phyloP scores from a whole-genome alignment of 2,113 vertebrate genomes.

The Picathartes gymnocephalus region DNA sequence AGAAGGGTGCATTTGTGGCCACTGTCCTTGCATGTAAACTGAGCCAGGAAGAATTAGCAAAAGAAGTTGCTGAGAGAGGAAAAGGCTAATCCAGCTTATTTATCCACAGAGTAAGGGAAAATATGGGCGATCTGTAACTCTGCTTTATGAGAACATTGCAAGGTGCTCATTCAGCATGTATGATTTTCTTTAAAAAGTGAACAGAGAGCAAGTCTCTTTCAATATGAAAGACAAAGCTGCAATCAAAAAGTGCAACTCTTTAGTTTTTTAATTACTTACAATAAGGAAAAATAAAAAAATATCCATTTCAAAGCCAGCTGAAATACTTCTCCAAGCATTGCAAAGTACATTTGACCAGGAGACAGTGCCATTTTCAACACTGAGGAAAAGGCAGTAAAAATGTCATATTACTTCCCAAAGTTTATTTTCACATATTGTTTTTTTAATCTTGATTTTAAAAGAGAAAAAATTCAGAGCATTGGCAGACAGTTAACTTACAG shows the following conservation, averaged over 20 bases:
- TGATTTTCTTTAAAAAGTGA: neutral
- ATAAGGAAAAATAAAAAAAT: neutral
- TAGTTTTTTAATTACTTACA: neutral
- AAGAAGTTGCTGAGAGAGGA: neutral
- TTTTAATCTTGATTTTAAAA: slow-evolving; percentile 26
- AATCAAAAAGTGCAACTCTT: neutral
- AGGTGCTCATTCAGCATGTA: neutral
- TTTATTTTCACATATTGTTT: slow-evolving; percentile 8
- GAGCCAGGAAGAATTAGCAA: neutral
- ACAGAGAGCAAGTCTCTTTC: neutral
- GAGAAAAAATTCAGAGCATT: neutral
- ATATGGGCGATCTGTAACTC: neutral
- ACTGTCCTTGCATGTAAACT: neutral
- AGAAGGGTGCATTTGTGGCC: neutral
- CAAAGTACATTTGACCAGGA: neutral
- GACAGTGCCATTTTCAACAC: neutral
- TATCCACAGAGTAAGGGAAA: neutral
- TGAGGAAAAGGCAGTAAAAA: neutral
- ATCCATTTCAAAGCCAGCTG: neutral
- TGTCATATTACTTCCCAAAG: neutral
- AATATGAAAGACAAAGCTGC: neutral
- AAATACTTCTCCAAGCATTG: neutral
- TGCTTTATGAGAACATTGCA: neutral
- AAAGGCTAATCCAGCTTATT: neutral
- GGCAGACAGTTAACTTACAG: neutral